Percentiles rank a stretch among this genome's conserved stretches.
Conservation (phyloP, 2,888 invertebrate genomes). For the Diadegma fenestrale region DNA sequence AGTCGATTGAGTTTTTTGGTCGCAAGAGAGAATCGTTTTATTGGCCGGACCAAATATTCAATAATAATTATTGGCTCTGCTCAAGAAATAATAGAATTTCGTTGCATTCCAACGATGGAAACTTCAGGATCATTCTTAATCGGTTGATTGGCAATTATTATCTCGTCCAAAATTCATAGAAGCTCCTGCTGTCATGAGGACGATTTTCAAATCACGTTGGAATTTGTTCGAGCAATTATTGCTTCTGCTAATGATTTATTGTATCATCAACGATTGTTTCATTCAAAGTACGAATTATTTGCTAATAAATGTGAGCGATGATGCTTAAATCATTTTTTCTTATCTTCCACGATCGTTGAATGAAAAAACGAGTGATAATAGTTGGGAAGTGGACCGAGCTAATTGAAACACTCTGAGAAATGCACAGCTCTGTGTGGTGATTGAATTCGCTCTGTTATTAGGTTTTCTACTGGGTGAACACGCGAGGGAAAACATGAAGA, state of each 20-base stretch:
- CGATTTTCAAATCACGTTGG: not conserved
- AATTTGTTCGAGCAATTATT: not conserved
- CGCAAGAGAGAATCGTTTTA: too few species aligned
- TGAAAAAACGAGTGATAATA: conserved; percentile 46
- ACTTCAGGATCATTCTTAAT: too few species aligned
- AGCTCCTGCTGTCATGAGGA: not conserved
- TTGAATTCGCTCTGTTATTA: not conserved
- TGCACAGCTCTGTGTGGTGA: conserved; percentile 40
- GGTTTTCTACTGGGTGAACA: conserved; percentile 21
- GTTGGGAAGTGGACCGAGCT: conserved; percentile 69
- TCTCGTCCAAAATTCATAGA: not conserved
- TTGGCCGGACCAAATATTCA: too few species aligned
- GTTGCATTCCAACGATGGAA: too few species aligned
- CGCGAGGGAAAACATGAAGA: conserved; percentile 12
- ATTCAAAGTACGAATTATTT: not conserved
- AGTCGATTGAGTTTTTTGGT: too few species aligned
- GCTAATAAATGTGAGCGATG: not conserved
- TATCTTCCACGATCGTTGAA: not conserved
- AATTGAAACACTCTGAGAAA: conserved; percentile 44
- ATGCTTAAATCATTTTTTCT: not conserved
- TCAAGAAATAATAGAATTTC: too few species aligned
- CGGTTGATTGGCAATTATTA: not conserved
- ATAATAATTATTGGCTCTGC: too few species aligned
- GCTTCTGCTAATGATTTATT: not conserved
- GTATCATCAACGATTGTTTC: not conserved